phyloP scores from a whole-genome alignment of 2,888 invertebrate species.

The Pseudeuparius sepicola region DNA sequence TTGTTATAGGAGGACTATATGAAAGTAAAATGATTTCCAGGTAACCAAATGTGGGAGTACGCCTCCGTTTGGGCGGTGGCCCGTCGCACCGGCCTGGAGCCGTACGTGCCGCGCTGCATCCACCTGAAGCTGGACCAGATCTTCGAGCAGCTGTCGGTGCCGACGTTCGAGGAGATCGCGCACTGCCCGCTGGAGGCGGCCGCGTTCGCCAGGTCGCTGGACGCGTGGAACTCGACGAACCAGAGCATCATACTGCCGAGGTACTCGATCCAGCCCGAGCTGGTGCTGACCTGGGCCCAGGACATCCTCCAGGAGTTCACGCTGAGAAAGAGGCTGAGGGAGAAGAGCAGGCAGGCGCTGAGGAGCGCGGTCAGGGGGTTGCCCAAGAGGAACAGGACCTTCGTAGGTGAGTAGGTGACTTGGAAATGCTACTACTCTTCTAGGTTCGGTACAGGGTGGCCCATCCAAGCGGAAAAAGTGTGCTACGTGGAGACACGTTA shows the following conservation, averaged over 20 bases:
- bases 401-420: too few species aligned
- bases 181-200: slow-evolving; percentile 43
- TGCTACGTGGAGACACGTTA: too few species aligned
- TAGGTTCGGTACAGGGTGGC: too few species aligned
- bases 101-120: slow-evolving; percentile 43
- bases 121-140: slow-evolving; percentile 44
- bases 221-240: slow-evolving; percentile 46
- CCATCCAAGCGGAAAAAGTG: too few species aligned
- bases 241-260: slow-evolving; percentile 47
- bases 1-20: too few species aligned
- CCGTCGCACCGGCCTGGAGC: slow-evolving; percentile 40
- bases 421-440: too few species aligned
- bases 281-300: slow-evolving; percentile 46
- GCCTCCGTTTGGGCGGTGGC: slow-evolving; percentile 43
- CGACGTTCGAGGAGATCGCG: slow-evolving; percentile 45
- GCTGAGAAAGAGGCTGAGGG: slow-evolving; percentile 41
- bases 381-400: slow-evolving; percentile 30
- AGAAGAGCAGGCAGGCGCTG: slow-evolving; percentile 41
- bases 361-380: too few species aligned
- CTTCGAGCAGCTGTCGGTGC: slow-evolving; percentile 45
- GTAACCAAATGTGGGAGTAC: slow-evolving; percentile 45
- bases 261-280: slow-evolving; percentile 44
- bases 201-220: slow-evolving; percentile 41
- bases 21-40: too few species aligned
- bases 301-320: slow-evolving; percentile 47